A percentile compares a stretch with the other conserved stretches of the same genome.
Evolutionary conservation across 1,140 invertebrate genomes (phyloP).

Genomic region (Drosophila arizonae): DNA sequence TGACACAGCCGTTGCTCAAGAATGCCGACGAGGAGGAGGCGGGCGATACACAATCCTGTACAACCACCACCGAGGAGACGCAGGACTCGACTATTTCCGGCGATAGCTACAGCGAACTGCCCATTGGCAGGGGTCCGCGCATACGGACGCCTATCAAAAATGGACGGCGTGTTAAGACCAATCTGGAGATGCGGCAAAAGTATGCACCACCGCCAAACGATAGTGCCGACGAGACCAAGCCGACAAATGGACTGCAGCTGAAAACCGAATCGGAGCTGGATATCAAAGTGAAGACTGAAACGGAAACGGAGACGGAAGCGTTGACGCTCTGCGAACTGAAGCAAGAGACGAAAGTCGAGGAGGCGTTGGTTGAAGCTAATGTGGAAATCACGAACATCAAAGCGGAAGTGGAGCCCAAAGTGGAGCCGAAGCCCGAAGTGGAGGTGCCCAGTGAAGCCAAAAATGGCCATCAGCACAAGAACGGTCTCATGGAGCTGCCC

Average conservation of each 20-base stretch:
- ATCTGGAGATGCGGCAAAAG: conserved; percentile 68
- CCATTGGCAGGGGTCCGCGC: conserved; percentile 72
- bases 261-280: conserved; percentile 14
- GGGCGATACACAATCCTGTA: conserved; percentile 57
- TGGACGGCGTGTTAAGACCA: conserved; percentile 68
- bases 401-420: conserved; percentile 47
- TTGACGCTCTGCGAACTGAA: conserved; percentile 24
- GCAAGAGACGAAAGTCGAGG: conserved; percentile 47
- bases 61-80: conserved; percentile 72
- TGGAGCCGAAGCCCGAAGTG: conserved; percentile 52
- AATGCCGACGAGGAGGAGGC: conserved; percentile 68
- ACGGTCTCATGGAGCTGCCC: conserved; percentile 45
- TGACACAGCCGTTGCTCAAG: conserved; percentile 86
- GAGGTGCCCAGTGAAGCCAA: conserved; percentile 28
- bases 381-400: conserved; percentile 20
- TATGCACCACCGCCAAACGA: conserved; percentile 30
- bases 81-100: conserved; percentile 74
- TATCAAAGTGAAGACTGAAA: conserved; percentile 69
- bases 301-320: conserved; percentile 6
- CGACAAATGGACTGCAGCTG: conserved; percentile 10
- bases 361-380: conserved; percentile 33
- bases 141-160: conserved; percentile 76
- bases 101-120: conserved; percentile 68
- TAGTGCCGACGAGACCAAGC: conserved; percentile 29
- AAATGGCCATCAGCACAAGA: conserved; percentile 34